Evolutionary conservation across 2,113 vertebrate species (phyloP).

Genomic region (Forbesichthys agassizii): DNA sequence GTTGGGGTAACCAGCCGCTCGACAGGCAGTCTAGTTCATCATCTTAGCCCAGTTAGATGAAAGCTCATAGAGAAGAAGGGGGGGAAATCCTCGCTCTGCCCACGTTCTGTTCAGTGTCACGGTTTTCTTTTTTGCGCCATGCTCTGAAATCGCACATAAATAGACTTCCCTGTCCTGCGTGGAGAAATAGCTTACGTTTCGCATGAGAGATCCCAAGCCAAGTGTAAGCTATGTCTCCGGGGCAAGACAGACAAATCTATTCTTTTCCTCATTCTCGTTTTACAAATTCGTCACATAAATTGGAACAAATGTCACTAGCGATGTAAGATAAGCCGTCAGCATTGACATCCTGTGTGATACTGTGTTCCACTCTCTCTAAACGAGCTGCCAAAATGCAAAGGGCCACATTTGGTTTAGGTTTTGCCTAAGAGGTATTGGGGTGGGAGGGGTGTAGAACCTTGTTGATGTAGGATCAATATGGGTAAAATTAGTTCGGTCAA

Average conservation of each 20-base stretch:
- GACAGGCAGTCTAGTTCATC: conserved; percentile 70
- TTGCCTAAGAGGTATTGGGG: not conserved
- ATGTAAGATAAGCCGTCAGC: not conserved
- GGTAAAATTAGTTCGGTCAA: not conserved
- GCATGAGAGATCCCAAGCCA: too few relatives aligned
- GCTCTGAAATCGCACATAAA: not conserved
- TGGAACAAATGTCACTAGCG: not conserved
- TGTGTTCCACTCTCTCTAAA: not conserved
- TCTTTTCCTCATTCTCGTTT: conserved; percentile 19
- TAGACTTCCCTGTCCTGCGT: too few relatives aligned
- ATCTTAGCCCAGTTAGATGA: conserved; percentile 77
- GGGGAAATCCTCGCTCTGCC: conserved; percentile 33
- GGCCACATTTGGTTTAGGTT: not conserved
- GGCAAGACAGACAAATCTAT: conserved; percentile 14
- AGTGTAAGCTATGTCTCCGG: not conserved
- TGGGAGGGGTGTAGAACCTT: not conserved
- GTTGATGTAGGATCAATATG: not conserved
- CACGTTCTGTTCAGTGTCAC: conserved; percentile 5
- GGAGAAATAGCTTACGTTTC: too few relatives aligned
- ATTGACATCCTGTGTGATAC: not conserved
- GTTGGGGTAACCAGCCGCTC: conserved; percentile 57
- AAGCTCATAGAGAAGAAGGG: conserved; percentile 34
- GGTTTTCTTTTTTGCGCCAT: conserved; percentile 34
- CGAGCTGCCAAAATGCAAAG: not conserved
- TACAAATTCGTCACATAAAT: not conserved